Conservation (phyloP, 2,888 invertebrate genomes). For the Frankliniella fusca region DNA sequence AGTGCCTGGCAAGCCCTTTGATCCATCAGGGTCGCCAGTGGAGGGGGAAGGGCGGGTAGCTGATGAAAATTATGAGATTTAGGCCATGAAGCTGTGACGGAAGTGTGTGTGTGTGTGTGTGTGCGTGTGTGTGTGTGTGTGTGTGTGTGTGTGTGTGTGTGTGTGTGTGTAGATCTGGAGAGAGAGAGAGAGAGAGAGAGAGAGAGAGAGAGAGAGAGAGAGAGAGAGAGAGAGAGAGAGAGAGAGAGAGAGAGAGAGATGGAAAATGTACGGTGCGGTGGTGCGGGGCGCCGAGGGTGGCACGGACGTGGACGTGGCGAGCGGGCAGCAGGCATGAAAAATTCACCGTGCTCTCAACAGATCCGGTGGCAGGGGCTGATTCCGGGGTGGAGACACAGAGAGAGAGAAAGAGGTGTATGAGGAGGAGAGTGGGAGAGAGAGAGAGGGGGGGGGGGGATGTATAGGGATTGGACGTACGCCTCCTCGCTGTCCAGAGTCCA, state of each 20-base stretch:
- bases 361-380: conserved; percentile 2
- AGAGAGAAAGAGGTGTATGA: background rate
- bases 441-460: background rate
- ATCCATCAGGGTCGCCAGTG: background rate
- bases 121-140: background rate
- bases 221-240: too few species aligned
- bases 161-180: background rate
- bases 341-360: conserved; percentile 16
- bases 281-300: too few species aligned
- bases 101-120: background rate
- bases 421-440: background rate
- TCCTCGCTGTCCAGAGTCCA: too few species aligned
- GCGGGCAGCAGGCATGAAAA: background rate
- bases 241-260: too few species aligned
- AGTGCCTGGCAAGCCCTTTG: background rate
- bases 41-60: background rate
- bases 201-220: too few species aligned
- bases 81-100: background rate
- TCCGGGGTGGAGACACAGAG: background rate
- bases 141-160: background rate
- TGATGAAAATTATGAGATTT: background rate
- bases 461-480: background rate
- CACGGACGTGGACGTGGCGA: background rate
- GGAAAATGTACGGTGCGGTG: too few species aligned
- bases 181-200: too few species aligned